Evolutionary conservation across 1,140 invertebrate species (phyloP).

Genomic region (Drosophila sp.): DNA sequence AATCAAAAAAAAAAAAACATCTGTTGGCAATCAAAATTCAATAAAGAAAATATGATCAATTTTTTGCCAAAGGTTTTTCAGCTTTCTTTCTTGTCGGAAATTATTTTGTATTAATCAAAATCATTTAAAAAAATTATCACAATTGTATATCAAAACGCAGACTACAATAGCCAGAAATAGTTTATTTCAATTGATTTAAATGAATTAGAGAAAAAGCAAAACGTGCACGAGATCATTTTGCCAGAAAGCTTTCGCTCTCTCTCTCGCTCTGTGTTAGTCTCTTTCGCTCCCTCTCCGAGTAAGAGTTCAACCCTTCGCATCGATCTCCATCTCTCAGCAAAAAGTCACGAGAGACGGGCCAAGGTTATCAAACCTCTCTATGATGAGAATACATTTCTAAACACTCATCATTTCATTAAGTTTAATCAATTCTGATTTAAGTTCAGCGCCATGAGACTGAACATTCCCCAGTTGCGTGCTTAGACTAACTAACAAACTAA

Average conservation of each 20-base stretch:
- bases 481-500: constrained; percentile 22
- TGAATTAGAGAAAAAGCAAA: constrained; percentile 63
- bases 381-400: too few species aligned
- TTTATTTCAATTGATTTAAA: constrained; percentile 74
- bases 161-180: constrained; percentile 64
- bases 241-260: constrained; percentile 5
- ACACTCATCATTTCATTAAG: constrained; percentile 52
- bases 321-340: neutral
- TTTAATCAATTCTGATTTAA: constrained; percentile 57
- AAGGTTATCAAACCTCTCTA: constrained; percentile 61
- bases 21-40: constrained; percentile 17
- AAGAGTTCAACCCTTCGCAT: neutral
- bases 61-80: constrained; percentile 14
- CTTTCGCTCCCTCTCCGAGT: neutral
- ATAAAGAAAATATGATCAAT: neutral
- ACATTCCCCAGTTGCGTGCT: constrained; percentile 32
- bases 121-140: constrained; percentile 54
- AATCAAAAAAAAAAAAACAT: constrained; percentile 12
- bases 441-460: constrained; percentile 29
- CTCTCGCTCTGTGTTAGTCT: neutral
- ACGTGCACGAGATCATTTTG: constrained; percentile 66
- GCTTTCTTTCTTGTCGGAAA: constrained; percentile 30
- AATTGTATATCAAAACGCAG: constrained; percentile 43
- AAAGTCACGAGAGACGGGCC: constrained; percentile 60
- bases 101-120: constrained; percentile 61